A percentile compares a stretch with the other conserved stretches of the same genome.
Conservation (phyloP, 2,888 invertebrate genomes). For the Eilema depressum region DNA sequence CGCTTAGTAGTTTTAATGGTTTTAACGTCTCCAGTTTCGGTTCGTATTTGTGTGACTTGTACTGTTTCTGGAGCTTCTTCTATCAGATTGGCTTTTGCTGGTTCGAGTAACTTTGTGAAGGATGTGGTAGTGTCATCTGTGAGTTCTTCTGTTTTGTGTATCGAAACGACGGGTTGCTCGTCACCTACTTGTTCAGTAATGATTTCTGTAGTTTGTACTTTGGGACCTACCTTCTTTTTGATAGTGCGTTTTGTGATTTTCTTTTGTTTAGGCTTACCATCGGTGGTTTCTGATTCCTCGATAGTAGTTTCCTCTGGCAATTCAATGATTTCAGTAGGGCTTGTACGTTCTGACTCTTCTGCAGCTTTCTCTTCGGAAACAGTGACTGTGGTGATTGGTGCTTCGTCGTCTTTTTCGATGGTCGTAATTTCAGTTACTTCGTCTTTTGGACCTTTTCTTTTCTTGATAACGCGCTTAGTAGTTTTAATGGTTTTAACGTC, state of each 20-base stretch:
- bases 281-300: constrained; percentile 56
- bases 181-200: constrained; percentile 26
- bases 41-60: constrained; percentile 19
- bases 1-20: constrained; percentile 32
- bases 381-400: constrained; percentile 17
- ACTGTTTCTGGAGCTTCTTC: constrained; percentile 22
- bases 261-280: constrained; percentile 58
- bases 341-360: constrained; percentile 41
- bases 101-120: constrained; percentile 11
- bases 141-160: constrained; percentile 58
- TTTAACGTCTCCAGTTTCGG: constrained; percentile 18
- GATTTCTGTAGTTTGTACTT: constrained; percentile 53
- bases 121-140: constrained; percentile 21
- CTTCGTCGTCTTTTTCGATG: constrained; percentile 67
- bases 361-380: constrained; percentile 55
- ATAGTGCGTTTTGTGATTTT: constrained; percentile 65
- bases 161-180: constrained; percentile 65
- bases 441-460: constrained; percentile 64
- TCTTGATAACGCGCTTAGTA: constrained; percentile 29
- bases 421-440: constrained; percentile 80
- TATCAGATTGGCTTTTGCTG: not conserved
- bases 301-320: constrained; percentile 65
- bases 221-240: constrained; percentile 71
- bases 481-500: constrained; percentile 22
- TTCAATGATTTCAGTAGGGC: constrained; percentile 39